Percentiles rank a stretch among this genome's conserved stretches.
These are phyloP conservation scores for Enteromius radiatus DNA, from an alignment of 2,797 vertebrate species.

Conservation along the genomic window DNA sequence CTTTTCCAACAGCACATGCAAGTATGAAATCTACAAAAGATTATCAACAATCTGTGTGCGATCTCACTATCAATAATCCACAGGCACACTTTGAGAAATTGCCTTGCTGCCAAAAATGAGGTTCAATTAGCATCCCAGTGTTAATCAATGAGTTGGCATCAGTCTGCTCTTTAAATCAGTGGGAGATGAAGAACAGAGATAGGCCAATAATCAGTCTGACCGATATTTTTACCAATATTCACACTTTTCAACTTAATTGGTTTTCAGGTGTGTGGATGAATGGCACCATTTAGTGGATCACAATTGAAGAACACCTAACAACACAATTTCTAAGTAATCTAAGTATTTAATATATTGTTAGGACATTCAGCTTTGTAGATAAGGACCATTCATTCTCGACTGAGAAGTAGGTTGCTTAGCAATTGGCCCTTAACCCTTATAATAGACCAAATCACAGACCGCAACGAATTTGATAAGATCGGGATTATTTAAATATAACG, in stretches of 20 bases:
- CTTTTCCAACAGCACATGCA: conserved; percentile 3
- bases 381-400: not conserved
- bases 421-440: not conserved
- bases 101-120: conserved; percentile 71
- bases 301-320: not conserved
- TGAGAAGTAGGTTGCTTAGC: not conserved
- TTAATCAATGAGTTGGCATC: conserved; percentile 66
- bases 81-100: conserved; percentile 75
- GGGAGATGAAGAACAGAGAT: conserved; percentile 11
- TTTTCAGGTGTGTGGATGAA: not conserved
- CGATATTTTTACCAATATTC: not conserved
- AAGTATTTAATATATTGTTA: not conserved
- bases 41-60: conserved; percentile 38
- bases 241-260: not conserved
- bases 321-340: not conserved
- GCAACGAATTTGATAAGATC: not conserved
- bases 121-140: conserved; percentile 73
- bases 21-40: not conserved
- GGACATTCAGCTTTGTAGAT: not conserved
- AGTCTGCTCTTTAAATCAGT: conserved; percentile 59
- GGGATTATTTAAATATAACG: not conserved
- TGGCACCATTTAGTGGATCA: conserved; percentile 3
- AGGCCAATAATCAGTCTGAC: not conserved
- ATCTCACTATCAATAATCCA: conserved; percentile 65
- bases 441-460: not conserved